Evolutionary conservation across 2,888 invertebrate genomes (phyloP), one percentile per base, ranked within the genome.

Genomic region (Crossocerus cetratus): DNA sequence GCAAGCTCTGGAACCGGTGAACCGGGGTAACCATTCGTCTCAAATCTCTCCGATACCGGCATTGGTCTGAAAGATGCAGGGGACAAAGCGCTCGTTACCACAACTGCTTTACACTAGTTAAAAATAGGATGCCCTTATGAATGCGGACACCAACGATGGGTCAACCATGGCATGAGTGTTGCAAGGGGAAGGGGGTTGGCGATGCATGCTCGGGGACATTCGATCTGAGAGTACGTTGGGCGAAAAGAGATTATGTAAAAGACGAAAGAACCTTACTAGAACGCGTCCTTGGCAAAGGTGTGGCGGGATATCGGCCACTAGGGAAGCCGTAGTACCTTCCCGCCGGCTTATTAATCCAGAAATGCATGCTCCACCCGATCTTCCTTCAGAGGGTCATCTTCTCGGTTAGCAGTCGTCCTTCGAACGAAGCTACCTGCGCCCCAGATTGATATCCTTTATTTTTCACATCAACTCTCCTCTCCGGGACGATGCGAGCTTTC

Each of bases 341-440:
- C 94, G 87, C 95, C 77, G 89, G 94, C 91, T 96, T 96, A 91
- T 95, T 95, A 90, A 96, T 96, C 96, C 96, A 96, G 93, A 96
- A 96, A 95, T 96, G 96, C 96, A 96, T 96, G 78, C 71, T 76
- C 75, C 18, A 49, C 45, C 23, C 14, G 44, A 57, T 49, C 42
- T 3, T 32, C 43, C n/a, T 54, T 72, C 64, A 72, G 43, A 65
- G 14, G 65, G 22, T 16, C 69, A 77, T 79, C 21, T 32, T 13
- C 43, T 43, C 49, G 16, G 16, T 49, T n/a, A 16, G 49, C n/a
- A 13, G 13, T 16, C n/a, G 16, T 49, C 49, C n/a, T 13, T 4
- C 16, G 49, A 49, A 49, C 32, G 49, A 49, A 14, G 49, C n/a
- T 49, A 16, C 49, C 16, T n/a, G 49, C 14, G 16, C 13, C 16